Percentiles rank a stretch among this genome's conserved stretches.
Evolutionary conservation across 2,797 vertebrate genomes (phyloP).

Genomic region (Lemur catta): DNA sequence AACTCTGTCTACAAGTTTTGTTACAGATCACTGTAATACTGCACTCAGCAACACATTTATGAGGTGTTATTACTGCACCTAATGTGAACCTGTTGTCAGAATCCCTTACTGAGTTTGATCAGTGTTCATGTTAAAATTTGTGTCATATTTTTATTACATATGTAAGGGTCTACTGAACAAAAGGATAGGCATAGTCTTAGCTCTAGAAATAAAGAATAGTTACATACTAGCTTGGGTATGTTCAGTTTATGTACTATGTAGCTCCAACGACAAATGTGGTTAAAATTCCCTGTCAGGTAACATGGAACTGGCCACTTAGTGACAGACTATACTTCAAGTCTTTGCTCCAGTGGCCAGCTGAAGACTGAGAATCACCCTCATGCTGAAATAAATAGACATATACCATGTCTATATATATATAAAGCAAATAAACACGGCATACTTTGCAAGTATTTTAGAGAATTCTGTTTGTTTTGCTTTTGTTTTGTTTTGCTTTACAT

Average conservation of each 20-base stretch:
- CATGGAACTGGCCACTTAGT: neutral
- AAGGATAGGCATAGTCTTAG: neutral
- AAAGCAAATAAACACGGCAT: neutral
- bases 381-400: no score
- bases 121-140: neutral
- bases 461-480: neutral
- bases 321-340: neutral
- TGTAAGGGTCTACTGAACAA: neutral
- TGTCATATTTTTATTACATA: neutral
- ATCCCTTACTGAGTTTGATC: neutral
- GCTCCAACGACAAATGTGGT: neutral
- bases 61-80: neutral
- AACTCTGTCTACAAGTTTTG: neutral
- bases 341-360: neutral
- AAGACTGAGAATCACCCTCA: no score
- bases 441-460: neutral
- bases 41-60: neutral
- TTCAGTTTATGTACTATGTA: neutral
- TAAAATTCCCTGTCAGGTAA: neutral
- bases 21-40: neutral
- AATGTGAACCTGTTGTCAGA: neutral
- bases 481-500: neutral
- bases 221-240: neutral
- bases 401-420: no score
- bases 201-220: neutral